A percentile compares a stretch with the other conserved stretches of the same genome.
Conservation (phyloP, 2,888 invertebrate genomes). For the Didymodactylos carnosus region DNA sequence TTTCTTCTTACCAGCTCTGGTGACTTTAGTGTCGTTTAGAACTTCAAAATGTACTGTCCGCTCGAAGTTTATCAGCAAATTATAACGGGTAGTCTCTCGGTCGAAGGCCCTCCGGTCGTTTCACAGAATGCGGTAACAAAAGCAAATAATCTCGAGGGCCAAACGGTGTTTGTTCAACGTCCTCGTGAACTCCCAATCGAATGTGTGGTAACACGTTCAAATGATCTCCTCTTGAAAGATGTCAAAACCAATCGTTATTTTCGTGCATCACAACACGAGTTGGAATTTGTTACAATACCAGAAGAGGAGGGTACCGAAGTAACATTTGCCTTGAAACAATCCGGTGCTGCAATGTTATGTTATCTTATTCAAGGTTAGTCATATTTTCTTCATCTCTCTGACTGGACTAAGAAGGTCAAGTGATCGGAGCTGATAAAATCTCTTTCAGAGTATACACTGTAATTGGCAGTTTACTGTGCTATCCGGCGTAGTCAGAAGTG, state of each 20-base stretch:
- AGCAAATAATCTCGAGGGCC: constrained; percentile 6
- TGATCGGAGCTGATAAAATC: no score
- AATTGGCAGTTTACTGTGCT: no score
- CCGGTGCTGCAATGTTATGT: neutral
- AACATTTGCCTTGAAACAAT: constrained; percentile 7
- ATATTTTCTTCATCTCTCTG: neutral
- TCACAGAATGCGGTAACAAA: constrained; percentile 1
- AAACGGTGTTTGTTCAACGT: neutral
- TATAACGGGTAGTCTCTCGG: neutral
- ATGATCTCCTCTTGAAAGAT: constrained; percentile 4
- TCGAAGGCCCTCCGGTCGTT: neutral
- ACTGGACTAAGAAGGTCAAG: no score
- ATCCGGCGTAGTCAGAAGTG: no score
- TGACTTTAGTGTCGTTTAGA: neutral
- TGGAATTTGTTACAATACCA: constrained; percentile 7
- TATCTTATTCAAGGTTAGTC: constrained; percentile 1
- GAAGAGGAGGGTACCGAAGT: constrained; percentile 7
- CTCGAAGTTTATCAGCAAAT: constrained; percentile 6
- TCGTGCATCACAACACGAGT: neutral
- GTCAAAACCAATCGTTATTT: constrained; percentile 3
- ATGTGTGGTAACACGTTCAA: constrained; percentile 1
- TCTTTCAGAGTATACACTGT: no score
- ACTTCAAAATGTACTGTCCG: constrained; percentile 3
- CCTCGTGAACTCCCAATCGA: constrained; percentile 1
- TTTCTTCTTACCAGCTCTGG: neutral